Conservation (phyloP, 2,113 vertebrate species). For the Crypturellus undulatus region DNA sequence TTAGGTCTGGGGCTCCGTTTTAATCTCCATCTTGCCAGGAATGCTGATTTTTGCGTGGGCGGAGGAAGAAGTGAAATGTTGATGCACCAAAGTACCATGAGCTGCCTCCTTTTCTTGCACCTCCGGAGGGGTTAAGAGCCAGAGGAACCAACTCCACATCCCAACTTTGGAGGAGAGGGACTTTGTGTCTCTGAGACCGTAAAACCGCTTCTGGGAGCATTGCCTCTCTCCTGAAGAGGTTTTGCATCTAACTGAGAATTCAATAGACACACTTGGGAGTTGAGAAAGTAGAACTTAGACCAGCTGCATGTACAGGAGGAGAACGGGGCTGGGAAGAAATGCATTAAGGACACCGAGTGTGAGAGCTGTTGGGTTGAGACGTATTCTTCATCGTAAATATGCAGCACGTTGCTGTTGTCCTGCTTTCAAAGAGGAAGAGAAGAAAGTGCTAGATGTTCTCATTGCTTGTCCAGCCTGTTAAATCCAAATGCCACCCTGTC, state of each 20-base stretch:
- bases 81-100: neutral
- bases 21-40: neutral
- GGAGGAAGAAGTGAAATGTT: neutral
- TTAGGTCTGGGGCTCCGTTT: neutral
- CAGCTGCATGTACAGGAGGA: neutral
- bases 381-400: neutral
- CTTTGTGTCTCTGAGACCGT: neutral
- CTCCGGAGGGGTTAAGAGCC: neutral
- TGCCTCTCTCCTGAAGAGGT: neutral
- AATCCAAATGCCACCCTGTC: neutral
- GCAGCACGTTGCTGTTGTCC: neutral
- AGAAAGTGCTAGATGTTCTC: neutral
- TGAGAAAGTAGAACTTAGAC: neutral
- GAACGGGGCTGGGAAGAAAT: neutral
- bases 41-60: neutral
- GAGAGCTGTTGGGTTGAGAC: neutral
- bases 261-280: neutral
- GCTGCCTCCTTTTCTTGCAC: neutral
- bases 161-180: neutral
- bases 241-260: constrained; percentile 18
- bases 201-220: constrained; percentile 30
- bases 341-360: neutral
- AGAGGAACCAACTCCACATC: neutral
- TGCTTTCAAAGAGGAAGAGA: neutral
- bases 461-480: neutral